A percentile compares a stretch with the other conserved stretches of the same genome.
phyloP scores from a whole-genome alignment of 2,113 vertebrate species.

The Gymnobelideus leadbeateri region DNA sequence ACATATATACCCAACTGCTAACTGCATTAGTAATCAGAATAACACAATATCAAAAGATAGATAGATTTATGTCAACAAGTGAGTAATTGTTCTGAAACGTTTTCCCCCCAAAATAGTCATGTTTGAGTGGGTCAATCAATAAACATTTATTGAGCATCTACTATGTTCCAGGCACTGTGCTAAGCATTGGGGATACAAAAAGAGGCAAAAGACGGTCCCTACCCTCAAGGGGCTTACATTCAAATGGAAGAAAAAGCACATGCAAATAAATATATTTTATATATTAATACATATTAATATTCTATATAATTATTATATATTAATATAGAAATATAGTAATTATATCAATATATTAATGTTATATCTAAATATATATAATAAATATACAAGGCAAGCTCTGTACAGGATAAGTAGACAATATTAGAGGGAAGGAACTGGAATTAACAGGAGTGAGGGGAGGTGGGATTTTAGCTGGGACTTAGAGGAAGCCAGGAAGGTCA shows the following conservation, averaged over 20 bases:
- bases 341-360: no score
- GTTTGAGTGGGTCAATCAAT: constrained; percentile 28
- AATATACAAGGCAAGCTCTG: neutral
- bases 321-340: no score
- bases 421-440: neutral
- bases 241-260: neutral
- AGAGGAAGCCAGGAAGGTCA: neutral
- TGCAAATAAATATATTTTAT: neutral
- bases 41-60: neutral
- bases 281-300: no score
- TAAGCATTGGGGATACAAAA: neutral
- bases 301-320: no score
- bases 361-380: no score
- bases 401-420: neutral
- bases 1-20: neutral
- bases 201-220: neutral
- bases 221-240: neutral
- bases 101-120: constrained; percentile 27
- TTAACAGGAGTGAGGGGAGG: neutral
- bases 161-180: neutral
- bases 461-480: neutral
- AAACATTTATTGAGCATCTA: neutral
- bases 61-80: neutral
- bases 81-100: neutral
- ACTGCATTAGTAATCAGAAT: neutral